Base-by-base conservation (phyloP, 1,140 invertebrate genomes). In the Halesus radiatus region DNA sequence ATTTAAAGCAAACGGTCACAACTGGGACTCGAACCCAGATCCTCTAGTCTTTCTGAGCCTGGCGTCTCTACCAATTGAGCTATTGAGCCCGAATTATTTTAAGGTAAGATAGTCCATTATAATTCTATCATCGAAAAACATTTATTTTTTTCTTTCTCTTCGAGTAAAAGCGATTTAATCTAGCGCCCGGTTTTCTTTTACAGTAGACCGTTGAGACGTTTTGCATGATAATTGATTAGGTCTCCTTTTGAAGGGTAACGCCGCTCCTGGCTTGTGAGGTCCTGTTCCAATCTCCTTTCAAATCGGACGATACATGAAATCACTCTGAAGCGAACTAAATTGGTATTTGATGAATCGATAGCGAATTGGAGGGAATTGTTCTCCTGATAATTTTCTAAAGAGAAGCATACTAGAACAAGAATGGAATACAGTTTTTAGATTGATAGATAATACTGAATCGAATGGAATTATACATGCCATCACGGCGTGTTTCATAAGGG, bases 281-380 rank as follows among this genome's bases (percentile, higher is more conserved):
- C 68, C n/a, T 45, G 32, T 3, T 50, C 5, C 32, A 45, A 18
- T 52, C 18, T 20, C 16, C 37, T 20, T 18, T 52, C 45, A 45
- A 72, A 50, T 72, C n/a, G 13, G 20, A 72, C 45, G 23, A 18
- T 72, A 72, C 68, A 52, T 23, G 68, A 72, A 72, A 72, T 72
- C 20, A 22, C 68, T 6, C 10, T 8, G 68, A 52, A 50, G 62
- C n/a, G 62, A n/a, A 66, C 16, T n/a, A 66, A 66, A 66, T 32
- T 15, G 62, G 7, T 66, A 66, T 66, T 66, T 66, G 62, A 66
- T 66, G 26, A 66, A 29, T 66, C 62, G 62, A 66, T 66, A n/a
- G 62, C 29, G 23, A 45, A 13, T 45, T 45, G 37, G 37, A 45
- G 1, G 1, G 8, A 10, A 45, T 45, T 45, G 37, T 45, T 45